Base-by-base conservation (phyloP, 1,140 invertebrate species). In the Anoplophora glabripennis region DNA sequence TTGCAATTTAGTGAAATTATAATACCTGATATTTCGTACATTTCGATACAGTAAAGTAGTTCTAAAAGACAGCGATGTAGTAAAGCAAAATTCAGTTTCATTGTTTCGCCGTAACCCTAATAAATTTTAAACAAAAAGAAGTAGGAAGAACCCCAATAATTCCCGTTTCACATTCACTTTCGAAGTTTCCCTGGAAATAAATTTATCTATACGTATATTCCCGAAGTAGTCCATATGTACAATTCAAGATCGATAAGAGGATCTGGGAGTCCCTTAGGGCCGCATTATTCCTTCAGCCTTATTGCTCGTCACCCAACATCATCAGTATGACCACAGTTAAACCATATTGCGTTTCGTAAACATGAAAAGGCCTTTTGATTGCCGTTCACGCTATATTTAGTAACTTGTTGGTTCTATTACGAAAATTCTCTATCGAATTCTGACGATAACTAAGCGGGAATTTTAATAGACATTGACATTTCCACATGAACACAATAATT, bases 271-370 rank as follows among this genome's bases (percentile, higher is more conserved):
- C 63, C 57, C 46, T 56, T 59, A 18, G 57, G 56, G 38, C 44
- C 56, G 47, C 42, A 58, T 65, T 64, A 64, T 65, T 49, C 53
- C 45, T 53, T 63, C 49, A 37, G 48, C 49, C 57, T 56, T 66
- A 63, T 66, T 63, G 64, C 57, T 40, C 59, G 64, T 66, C 64
- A 66, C 57, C 35, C 57, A 35, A 35, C 57, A 60, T 66, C 61
- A 66, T 66, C 64, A 66, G 59, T 66, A 57, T 66, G 64, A 64
- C 61, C 64, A 57, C n/a, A 34, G 53, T 47, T 63, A 65, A 65
- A 63, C 60, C 60, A 59, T 65, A 63, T 59, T 65, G 64, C 49
- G 38, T 65, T 59, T 59, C 61, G 54, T 47, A 55, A 59, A 63
- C 48, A 59, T 55, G 59, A 62, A 58, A 62, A 51, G 55, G 60